Evolutionary conservation across 2,888 invertebrate species (phyloP), one percentile per base, ranked within the genome.

Genomic region (Perithous albicinctus): DNA sequence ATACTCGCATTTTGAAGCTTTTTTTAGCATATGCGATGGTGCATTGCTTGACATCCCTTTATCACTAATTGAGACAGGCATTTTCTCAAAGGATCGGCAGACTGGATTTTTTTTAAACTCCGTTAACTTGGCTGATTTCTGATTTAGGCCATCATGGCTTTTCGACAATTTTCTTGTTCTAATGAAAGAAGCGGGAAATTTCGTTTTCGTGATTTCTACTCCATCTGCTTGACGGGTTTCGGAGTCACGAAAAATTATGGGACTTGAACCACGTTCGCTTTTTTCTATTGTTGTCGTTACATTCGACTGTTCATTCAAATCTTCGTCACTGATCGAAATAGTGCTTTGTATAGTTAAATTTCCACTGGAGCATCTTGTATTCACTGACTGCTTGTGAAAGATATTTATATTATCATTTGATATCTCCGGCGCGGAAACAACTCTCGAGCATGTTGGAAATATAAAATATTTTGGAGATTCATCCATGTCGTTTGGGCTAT

Each of bases 341-440:
- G 87, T 87, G 70, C 88, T 90, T 5, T 83, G 85, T 35, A 89
- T 86, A 0, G 87, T 88, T 2, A 88, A 64, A 26, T 83, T 82
- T 4, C 84, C 64, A 54, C 78, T 74, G 0, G 63, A 56, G 8
- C 72, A 78, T 35, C 64, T 80, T 0, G 86, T 80, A 29, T 86
- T 85, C 0, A 87, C 32, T 73, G 86, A 83, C 61, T 78, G 83
- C 41, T 80, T 64, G 59, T 80, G 86, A 81, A 88, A 87, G 2
- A 84, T 67, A 18, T 84, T 80, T 0, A 85, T 56, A 38, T 87
- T 80, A 0, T 88, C 87, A 29, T 84, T 84, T 1, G 85, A 85
- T 4, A 91, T 89, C 59, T 90, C 89, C 1, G 90, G 90, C 0
- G 90, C 90, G 0, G 90, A 90, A 0, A 87, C 87, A 8, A 90